Base-by-base conservation (phyloP, 2,113 vertebrate species). In the Eleginops maclovinus region DNA sequence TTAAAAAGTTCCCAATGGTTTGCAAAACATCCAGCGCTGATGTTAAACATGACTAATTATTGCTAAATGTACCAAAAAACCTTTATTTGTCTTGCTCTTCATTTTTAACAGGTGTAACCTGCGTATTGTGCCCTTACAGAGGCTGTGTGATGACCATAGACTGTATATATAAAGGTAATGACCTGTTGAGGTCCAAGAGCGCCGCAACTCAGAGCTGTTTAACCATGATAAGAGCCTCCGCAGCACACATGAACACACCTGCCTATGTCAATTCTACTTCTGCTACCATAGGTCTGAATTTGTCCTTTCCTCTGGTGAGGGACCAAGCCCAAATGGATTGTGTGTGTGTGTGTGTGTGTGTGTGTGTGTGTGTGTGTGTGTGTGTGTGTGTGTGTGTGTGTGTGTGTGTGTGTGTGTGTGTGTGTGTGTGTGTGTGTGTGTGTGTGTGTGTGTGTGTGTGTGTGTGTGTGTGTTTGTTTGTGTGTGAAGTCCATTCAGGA, bases 211-310 rank as follows among this genome's bases (percentile, higher is more conserved):
- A 81, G 65, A 73, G 81, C 79, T 88, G 83, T 62, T 82, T 72
- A 53, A 55, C 65, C 24, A 62, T 67, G 88, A 89, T 90, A 89
- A 91, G 51, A 84, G 72, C 67, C 72, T 49, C 17, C 14, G 10
- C 62, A 58, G 72, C 60, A 53, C 64, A 60, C 71, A 81, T 46
- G 61, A 67, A 77, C 41, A 72, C 72, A 71, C 72, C n/a, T n/a
- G n/a, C n/a, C n/a, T n/a, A n/a, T n/a, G n/a, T 77, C 59, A 22
- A 44, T 66, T 50, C 24, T 44, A 17, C 44, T 73, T 24, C 58
- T 89, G 66, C 88, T 86, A 85, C 24, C 74, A 71, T 16, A 61
- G 14, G 71, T 56, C 70, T 84, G 31, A 82, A 78, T 83, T 46
- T 36, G 71, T 40, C 74, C 46, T 1, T 63, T 73, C 58, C 63